These are phyloP conservation scores for Galerucella calmariensis DNA, from an alignment of 2,888 invertebrate genomes.

Conservation along the genomic window DNA sequence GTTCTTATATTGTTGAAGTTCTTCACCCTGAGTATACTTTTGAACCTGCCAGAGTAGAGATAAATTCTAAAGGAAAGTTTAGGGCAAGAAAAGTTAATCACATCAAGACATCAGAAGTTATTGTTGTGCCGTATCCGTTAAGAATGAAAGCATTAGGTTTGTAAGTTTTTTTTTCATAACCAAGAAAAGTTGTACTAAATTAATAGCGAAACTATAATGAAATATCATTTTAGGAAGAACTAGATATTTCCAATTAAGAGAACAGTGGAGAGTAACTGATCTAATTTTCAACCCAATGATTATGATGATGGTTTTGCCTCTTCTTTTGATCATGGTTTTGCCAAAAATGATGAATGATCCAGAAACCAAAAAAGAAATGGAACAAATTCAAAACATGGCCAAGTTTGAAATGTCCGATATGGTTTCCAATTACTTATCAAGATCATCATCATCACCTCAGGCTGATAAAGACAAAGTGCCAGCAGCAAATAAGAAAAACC, in stretches of 20 bases:
- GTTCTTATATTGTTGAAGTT: constrained; percentile 94
- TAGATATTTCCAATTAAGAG: constrained; percentile 85
- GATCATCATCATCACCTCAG: constrained; percentile 57
- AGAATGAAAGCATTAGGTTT: constrained; percentile 85
- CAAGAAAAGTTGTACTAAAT: neutral
- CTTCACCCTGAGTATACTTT: constrained; percentile 91
- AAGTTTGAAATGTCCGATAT: constrained; percentile 95
- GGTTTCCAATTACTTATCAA: constrained; percentile 87
- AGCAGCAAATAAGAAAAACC: constrained; percentile 38
- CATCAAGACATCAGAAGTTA: constrained; percentile 90
- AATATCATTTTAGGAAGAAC: constrained; percentile 72
- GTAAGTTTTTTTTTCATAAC: neutral
- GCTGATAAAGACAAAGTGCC: constrained; percentile 31
- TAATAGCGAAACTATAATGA: neutral
- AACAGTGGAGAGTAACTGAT: constrained; percentile 97
- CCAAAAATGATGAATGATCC: constrained; percentile 99
- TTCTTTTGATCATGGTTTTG: constrained; percentile 89
- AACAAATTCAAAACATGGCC: constrained; percentile 85
- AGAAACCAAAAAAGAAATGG: constrained; percentile 95
- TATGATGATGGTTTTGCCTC: constrained; percentile 95
- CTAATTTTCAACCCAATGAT: constrained; percentile 98
- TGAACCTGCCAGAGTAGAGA: constrained; percentile 95
- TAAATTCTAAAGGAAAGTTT: constrained; percentile 96
- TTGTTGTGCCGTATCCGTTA: constrained; percentile 92
- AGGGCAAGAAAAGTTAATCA: constrained; percentile 94